These are phyloP conservation scores for Mylabris phalerata DNA, from an alignment of 1,140 invertebrate species.

Conservation along the genomic window DNA sequence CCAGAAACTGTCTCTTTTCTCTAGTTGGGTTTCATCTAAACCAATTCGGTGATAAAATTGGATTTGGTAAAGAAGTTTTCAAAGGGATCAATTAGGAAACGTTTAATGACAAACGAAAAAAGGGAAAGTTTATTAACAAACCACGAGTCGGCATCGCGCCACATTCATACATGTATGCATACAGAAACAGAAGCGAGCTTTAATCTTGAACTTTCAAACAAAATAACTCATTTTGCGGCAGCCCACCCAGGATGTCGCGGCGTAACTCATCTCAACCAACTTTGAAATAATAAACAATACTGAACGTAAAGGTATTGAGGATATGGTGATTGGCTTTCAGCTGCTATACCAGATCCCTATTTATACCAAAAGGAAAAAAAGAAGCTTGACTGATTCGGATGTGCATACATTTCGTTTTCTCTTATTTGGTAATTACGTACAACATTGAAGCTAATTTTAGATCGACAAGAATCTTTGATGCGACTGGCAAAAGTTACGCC, in stretches of 20 bases:
- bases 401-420: too few relatives aligned
- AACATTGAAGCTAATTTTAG: too few relatives aligned
- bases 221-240: constrained; percentile 29
- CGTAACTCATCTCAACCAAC: constrained; percentile 23
- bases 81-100: constrained; percentile 12
- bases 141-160: constrained; percentile 21
- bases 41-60: too few relatives aligned
- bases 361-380: too few relatives aligned
- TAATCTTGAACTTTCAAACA: constrained; percentile 28
- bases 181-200: constrained; percentile 11
- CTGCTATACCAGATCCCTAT: background rate
- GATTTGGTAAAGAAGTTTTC: constrained; percentile 5
- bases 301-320: constrained; percentile 17
- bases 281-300: constrained; percentile 25
- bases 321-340: constrained; percentile 11
- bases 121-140: constrained; percentile 16
- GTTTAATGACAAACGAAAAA: background rate
- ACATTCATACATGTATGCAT: constrained; percentile 1
- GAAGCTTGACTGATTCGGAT: too few relatives aligned
- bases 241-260: constrained; percentile 28
- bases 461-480: too few relatives aligned
- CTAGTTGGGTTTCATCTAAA: too few relatives aligned
- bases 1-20: too few relatives aligned
- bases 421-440: too few relatives aligned
- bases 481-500: too few relatives aligned